Evolutionary conservation across 2,888 invertebrate genomes (phyloP), one percentile per base, ranked within the genome.

Genomic region (Boloria euphrosyne): DNA sequence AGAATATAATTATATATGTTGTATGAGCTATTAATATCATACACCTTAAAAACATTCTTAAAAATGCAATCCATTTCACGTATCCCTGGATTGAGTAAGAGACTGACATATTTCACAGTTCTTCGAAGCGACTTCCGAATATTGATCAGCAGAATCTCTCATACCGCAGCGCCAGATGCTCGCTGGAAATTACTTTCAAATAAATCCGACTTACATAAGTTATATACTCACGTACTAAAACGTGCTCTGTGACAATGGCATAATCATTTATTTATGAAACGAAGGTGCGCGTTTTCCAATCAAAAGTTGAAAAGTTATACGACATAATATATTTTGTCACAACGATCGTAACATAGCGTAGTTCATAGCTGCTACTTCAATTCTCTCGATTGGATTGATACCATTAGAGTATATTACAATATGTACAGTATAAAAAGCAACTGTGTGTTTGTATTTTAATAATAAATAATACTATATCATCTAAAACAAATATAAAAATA

Each of bases 91-190:
- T 87, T 86, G 89, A 87, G 82, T 85, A 82, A 87, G 85, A 84
- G 85, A 87, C 86, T 88, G 89, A 85, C 88, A 90, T 87, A 89
- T 89, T 89, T 88, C 86, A 83, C 83, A 86, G 85, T 87, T 90
- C 87, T 86, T 87, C 83, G 83, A 73, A 74, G 82, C 82, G 84
- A 85, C 86, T 89, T 82, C 79, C 82, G 90, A 90, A 90, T 91
- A 91, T 91, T 90, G 91, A 91, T 90, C 89, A 90, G 86, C 78
- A 76, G 83, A 89, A 89, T 89, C 83, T 85, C 86, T 89, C 87
- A 89, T 84, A 84, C 87, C 90, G 86, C 85, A 86, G 75, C 79
- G 86, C 89, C 91, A 92, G 91, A 85, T 92, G 91, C 89, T 88
- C 87, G 75, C 87, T 80, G 85, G 82, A 89, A 90, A 91, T 91